A percentile compares a stretch with the other conserved stretches of the same genome.
phyloP scores from a whole-genome alignment of 2,113 vertebrate species.

The Carassius carassius region DNA sequence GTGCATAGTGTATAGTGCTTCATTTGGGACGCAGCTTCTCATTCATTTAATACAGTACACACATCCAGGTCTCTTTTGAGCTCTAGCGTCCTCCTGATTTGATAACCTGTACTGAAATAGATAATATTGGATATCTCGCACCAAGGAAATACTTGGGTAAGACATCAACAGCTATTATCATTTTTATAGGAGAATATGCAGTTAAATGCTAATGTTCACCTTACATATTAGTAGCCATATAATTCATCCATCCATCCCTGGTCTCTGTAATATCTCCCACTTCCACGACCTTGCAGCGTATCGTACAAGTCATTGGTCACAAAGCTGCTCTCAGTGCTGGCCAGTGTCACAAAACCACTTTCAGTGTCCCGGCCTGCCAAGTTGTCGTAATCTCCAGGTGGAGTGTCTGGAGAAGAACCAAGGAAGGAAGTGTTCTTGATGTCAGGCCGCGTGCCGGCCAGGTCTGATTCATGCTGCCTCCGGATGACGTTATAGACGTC shows the following conservation, averaged over 20 bases:
- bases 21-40: not conserved
- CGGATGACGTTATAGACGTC: conserved; percentile 87
- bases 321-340: conserved; percentile 85
- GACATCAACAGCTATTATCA: not conserved
- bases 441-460: conserved; percentile 81
- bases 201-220: not conserved
- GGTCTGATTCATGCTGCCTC: conserved; percentile 85
- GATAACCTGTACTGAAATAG: not conserved
- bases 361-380: conserved; percentile 75
- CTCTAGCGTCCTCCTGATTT: not conserved
- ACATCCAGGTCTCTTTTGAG: not conserved
- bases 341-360: conserved; percentile 80
- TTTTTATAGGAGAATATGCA: not conserved
- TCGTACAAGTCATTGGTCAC: conserved; percentile 90
- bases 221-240: conserved; percentile 75
- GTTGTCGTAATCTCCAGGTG: conserved; percentile 80
- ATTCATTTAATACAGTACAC: not conserved
- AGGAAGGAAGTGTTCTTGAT: conserved; percentile 91
- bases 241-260: conserved; percentile 86
- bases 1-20: too few species aligned
- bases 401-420: conserved; percentile 72
- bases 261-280: conserved; percentile 67
- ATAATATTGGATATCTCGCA: not conserved
- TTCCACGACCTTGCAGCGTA: conserved; percentile 70
- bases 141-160: conserved; percentile 4